Conservation (phyloP, 2,797 vertebrate genomes). For the Bucorvus abyssinicus region DNA sequence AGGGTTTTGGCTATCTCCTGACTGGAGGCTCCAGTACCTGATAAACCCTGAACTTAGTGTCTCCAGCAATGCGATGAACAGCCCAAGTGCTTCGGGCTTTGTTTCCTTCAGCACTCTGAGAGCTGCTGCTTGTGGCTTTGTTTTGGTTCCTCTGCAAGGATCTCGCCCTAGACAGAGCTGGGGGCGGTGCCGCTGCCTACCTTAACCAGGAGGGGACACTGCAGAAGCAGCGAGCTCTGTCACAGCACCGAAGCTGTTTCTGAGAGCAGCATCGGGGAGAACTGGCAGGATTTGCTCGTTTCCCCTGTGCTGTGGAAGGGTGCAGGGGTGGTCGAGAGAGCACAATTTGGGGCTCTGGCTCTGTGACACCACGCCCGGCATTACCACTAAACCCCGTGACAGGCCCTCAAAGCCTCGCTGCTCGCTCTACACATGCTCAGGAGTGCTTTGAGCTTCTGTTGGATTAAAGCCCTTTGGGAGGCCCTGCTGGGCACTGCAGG, state of each 20-base stretch:
- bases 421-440: background rate
- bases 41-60: background rate
- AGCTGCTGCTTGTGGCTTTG: background rate
- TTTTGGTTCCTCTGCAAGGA: background rate
- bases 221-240: background rate
- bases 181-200: background rate
- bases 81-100: background rate
- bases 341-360: background rate
- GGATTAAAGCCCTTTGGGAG: background rate
- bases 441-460: background rate
- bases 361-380: background rate
- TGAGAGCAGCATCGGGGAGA: background rate
- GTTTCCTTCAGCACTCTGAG: background rate
- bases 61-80: background rate
- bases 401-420: background rate
- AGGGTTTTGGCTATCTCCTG: background rate
- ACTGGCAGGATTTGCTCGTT: background rate
- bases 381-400: rapidly evolving
- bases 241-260: too few species aligned
- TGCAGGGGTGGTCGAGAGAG: background rate
- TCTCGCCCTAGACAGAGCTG: background rate
- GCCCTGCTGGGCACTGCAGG: background rate
- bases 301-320: background rate
- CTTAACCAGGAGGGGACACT: conserved; percentile 31
- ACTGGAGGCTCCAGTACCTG: rapidly evolving